Evolutionary conservation across 2,113 vertebrate species (phyloP), one percentile per base, ranked within the genome.

Genomic region (Bujurquina vittata): DNA sequence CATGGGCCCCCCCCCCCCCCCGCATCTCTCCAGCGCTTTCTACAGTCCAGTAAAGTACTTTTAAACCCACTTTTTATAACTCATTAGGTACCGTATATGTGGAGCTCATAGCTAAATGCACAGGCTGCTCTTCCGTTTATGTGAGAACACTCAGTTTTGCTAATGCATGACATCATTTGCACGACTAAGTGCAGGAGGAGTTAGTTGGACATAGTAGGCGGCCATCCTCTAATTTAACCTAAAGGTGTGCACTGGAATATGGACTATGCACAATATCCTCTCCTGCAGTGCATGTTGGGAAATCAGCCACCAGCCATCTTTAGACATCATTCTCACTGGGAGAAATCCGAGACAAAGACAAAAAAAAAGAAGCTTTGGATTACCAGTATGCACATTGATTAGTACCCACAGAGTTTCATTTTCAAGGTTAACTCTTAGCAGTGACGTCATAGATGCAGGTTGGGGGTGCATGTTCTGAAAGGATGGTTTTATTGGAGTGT

Each of bases 281-380:
- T 72, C 67, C 20, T n/a, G 67, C 35, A 60, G 23, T 59, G 57
- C 75, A 60, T 23, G 20, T 76, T 69, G 55, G 60, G 69, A 60
- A 72, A 73, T 54, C n/a, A 60, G 23, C 15, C n/a, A 73, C 22
- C 17, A 55, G 40, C 33, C 33, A 79, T 20, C 40, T 40, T 80
- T 59, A 31, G 63, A 84, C 73, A 61, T 56, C 8, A 58, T 75
- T 52, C 46, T 74, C 22, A 56, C 52, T 49, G 37, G 55, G 10
- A 59, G 77, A 65, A 75, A 58, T 77, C 12, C 54, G n/a, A 80
- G 33, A 58, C 37, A 54, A 54, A 74, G 12, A 52, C 43, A 67
- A 72, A 52, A 52, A 6, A 46, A 23, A 22, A 54, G 31, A 60
- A 20, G 12, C 17, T 74, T 79, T 67, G 73, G 26, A 33, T 65